A percentile compares a stretch with the other conserved stretches of the same genome.
phyloP scores from a whole-genome alignment of 1,140 invertebrate genomes.

The Paracyclopina nana region DNA sequence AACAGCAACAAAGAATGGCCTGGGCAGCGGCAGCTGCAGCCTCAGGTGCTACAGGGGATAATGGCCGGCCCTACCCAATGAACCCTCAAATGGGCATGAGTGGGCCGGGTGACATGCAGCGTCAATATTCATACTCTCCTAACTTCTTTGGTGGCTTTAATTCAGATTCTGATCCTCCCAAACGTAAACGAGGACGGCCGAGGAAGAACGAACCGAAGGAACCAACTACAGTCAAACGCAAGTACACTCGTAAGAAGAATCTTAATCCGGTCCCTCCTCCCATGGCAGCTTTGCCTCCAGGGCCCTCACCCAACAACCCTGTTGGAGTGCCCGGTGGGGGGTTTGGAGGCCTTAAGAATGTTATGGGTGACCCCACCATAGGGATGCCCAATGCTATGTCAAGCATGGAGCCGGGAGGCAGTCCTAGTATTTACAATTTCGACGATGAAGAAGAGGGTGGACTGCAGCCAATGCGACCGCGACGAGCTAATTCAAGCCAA shows the following conservation, averaged over 20 bases:
- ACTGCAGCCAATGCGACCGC: neutral
- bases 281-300: too few relatives aligned
- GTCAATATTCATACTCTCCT: too few relatives aligned
- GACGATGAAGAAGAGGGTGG: slow-evolving; percentile 12
- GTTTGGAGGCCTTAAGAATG: neutral
- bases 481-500: neutral
- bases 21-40: neutral
- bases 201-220: slow-evolving; percentile 8
- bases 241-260: slow-evolving; percentile 12
- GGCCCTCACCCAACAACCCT: neutral
- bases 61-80: too few relatives aligned
- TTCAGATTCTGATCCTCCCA: too few relatives aligned
- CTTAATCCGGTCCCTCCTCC: neutral
- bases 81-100: too few relatives aligned
- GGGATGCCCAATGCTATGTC: too few relatives aligned
- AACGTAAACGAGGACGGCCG: slow-evolving; percentile 5
- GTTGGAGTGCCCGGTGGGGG: neutral
- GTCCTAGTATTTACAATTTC: slow-evolving; percentile 9
- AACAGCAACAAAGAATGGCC: slow-evolving; percentile 1
- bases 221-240: neutral
- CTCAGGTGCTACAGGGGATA: too few relatives aligned
- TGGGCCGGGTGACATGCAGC: too few relatives aligned
- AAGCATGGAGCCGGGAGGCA: neutral
- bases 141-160: too few relatives aligned
- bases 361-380: neutral